These are phyloP conservation scores for Triops longicaudatus DNA, from an alignment of 1,140 invertebrate species.

Conservation along the genomic window DNA sequence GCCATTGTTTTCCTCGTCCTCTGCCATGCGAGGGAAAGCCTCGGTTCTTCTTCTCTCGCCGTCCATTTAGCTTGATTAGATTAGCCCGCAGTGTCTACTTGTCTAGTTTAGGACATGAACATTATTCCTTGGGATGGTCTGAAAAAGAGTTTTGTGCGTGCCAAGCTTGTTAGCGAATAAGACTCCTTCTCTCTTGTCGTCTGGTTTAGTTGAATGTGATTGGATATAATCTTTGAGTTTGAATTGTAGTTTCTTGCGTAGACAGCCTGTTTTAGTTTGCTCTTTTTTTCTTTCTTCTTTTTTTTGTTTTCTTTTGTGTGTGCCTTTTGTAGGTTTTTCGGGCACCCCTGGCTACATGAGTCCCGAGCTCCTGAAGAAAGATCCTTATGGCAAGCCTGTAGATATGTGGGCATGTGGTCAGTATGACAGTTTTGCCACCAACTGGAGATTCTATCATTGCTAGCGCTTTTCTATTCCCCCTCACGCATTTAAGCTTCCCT, in stretches of 20 bases:
- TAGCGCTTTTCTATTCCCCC: neutral
- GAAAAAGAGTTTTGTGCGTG: neutral
- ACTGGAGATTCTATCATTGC: neutral
- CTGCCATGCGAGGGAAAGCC: neutral
- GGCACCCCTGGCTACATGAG: slow-evolving; percentile 98
- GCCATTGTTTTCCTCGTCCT: neutral
- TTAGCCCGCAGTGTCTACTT: neutral
- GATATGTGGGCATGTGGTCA: slow-evolving; percentile 99
- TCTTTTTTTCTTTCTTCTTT: slow-evolving; percentile 19
- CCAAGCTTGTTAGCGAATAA: neutral
- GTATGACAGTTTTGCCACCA: slow-evolving; percentile 31
- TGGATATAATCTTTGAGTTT: neutral
- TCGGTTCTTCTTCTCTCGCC: neutral
- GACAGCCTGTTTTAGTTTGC: slow-evolving; percentile 18
- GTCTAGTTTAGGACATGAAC: neutral
- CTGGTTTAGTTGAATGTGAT: neutral
- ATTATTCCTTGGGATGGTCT: neutral
- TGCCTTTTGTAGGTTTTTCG: slow-evolving; percentile 66
- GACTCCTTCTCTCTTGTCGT: neutral
- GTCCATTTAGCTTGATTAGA: neutral
- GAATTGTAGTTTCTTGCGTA: neutral
- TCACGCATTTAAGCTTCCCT: neutral
- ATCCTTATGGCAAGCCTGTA: slow-evolving; percentile 99
- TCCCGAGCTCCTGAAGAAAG: slow-evolving; percentile 98
- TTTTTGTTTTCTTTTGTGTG: slow-evolving; percentile 8